Evolutionary conservation across 2,113 vertebrate species (phyloP).

Genomic region (Oxyura jamaicensis): DNA sequence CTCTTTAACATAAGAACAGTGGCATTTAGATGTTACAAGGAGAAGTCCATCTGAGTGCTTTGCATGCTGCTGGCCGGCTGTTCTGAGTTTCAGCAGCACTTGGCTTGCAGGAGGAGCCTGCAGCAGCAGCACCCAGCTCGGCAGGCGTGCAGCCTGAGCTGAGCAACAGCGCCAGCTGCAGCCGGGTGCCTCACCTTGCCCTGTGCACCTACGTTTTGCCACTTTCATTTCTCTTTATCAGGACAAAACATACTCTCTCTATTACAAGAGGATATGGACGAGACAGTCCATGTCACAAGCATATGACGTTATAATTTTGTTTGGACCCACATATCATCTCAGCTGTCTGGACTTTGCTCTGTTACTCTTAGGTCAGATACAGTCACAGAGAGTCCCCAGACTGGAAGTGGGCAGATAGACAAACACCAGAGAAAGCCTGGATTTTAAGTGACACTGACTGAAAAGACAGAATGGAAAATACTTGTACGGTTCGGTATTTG

Average conservation of each 20-base stretch:
- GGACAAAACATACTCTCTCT: background rate
- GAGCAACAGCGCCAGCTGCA: slow-evolving; percentile 59
- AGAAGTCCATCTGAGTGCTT: background rate
- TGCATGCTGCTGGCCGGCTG: background rate
- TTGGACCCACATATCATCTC: background rate
- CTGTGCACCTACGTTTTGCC: background rate
- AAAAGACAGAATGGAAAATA: background rate
- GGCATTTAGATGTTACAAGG: background rate
- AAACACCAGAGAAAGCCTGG: background rate
- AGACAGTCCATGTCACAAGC: background rate
- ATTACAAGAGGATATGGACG: accelerated
- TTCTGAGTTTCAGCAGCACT: background rate
- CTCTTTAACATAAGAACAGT: background rate
- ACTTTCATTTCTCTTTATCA: background rate
- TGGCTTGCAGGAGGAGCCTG: background rate
- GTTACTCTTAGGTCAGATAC: background rate
- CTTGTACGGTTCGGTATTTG: background rate
- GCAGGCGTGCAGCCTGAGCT: no score
- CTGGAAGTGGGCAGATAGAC: background rate
- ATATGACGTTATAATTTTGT: background rate
- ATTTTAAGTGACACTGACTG: background rate
- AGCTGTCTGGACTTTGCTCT: background rate
- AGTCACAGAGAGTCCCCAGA: background rate
- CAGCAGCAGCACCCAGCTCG: no score
- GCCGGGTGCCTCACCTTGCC: background rate